Evolutionary conservation across 1,140 invertebrate species (phyloP).

Genomic region (Megalonaias nervosa): DNA sequence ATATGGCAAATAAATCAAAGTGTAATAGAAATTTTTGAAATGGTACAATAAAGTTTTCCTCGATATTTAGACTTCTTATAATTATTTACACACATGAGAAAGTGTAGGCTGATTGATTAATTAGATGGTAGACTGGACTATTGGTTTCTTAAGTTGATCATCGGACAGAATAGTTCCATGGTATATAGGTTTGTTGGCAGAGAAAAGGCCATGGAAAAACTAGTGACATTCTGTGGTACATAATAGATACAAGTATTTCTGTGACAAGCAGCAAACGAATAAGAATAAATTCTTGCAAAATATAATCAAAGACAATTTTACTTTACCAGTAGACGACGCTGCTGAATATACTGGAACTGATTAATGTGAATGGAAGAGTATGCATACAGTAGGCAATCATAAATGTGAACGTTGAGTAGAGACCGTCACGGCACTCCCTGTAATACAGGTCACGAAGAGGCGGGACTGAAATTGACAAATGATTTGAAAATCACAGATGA

Average conservation of each 20-base stretch:
- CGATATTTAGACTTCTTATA: background rate
- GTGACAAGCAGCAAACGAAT: too few relatives aligned
- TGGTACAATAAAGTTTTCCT: background rate
- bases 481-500: background rate
- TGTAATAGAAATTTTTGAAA: background rate
- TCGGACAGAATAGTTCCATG: too few relatives aligned
- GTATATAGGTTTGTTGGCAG: too few relatives aligned
- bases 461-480: constrained; percentile 41
- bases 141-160: too few relatives aligned
- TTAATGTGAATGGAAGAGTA: constrained; percentile 49
- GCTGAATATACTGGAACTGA: constrained; percentile 46
- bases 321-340: constrained; percentile 58
- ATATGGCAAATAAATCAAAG: background rate
- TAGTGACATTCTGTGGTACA: too few relatives aligned
- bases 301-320: background rate
- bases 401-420: constrained; percentile 52
- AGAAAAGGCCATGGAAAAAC: too few relatives aligned
- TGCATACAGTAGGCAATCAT: constrained; percentile 52
- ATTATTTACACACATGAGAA: background rate
- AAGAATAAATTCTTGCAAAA: too few relatives aligned
- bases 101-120: too few relatives aligned
- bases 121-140: too few relatives aligned
- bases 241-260: too few relatives aligned
- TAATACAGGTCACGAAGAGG: constrained; percentile 57
- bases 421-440: constrained; percentile 58